phyloP scores from a whole-genome alignment of 2,888 invertebrate genomes.

The Polydrusus pterygomalis region DNA sequence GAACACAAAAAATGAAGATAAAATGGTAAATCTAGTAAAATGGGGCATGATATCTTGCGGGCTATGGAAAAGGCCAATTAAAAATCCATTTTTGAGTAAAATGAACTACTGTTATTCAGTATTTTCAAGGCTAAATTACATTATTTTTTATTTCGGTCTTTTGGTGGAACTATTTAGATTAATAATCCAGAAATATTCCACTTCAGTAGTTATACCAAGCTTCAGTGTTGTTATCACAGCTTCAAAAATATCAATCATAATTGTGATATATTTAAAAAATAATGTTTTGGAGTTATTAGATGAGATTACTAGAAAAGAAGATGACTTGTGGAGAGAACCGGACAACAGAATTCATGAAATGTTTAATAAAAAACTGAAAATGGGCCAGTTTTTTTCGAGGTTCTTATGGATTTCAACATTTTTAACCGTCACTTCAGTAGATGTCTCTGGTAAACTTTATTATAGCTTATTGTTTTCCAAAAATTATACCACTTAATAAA shows the following conservation, averaged over 20 bases:
- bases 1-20: slow-evolving; percentile 4
- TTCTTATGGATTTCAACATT: background rate
- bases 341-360: background rate
- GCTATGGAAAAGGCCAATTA: slow-evolving; percentile 3
- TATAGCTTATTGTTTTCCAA: too few relatives aligned
- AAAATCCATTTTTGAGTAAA: background rate
- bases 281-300: slow-evolving; percentile 3
- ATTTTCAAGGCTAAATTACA: background rate
- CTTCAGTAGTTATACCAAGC: background rate
- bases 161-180: background rate
- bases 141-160: background rate
- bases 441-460: slow-evolving; percentile 14
- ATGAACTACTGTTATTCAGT: background rate
- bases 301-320: slow-evolving; percentile 8
- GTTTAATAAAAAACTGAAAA: background rate
- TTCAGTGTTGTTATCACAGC: background rate
- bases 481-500: too few relatives aligned
- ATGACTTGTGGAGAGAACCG: background rate
- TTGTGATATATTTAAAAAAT: slow-evolving; percentile 12
- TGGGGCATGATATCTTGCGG: slow-evolving; percentile 5
- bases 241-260: background rate
- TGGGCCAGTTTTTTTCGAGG: background rate
- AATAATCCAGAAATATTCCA: background rate
- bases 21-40: slow-evolving; percentile 7
- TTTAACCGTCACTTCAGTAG: background rate